Evolutionary conservation across 2,797 vertebrate genomes (phyloP).

Genomic region (Halcyon badia): DNA sequence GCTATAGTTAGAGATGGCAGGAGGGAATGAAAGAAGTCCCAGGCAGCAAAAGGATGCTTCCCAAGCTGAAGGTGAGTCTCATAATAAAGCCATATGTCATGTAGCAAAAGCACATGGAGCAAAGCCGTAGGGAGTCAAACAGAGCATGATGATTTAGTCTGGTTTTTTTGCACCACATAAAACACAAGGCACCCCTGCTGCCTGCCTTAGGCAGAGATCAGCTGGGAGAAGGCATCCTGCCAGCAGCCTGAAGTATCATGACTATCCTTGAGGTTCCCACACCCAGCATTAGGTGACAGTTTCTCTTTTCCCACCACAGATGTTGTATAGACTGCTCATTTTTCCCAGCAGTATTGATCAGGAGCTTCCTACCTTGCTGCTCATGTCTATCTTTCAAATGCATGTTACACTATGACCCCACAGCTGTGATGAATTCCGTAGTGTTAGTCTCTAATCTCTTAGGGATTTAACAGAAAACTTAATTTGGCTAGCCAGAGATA

Average conservation of each 20-base stretch:
- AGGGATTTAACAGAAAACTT: not conserved
- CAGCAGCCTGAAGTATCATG: not conserved
- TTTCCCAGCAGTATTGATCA: not conserved
- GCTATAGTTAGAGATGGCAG: not conserved
- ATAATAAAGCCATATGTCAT: not conserved
- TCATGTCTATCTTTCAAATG: not conserved
- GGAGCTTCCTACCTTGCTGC: not conserved
- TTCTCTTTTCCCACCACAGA: not conserved
- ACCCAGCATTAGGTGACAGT: not conserved
- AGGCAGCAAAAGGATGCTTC: conserved; percentile 3
- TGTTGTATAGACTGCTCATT: not conserved
- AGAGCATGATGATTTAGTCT: not conserved
- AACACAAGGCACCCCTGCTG: not conserved
- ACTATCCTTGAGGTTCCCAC: not conserved
- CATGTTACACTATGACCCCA: not conserved
- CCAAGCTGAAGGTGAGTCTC: not conserved
- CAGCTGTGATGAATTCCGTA: conserved; percentile 31
- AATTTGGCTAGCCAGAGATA: not conserved
- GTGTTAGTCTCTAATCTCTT: not conserved
- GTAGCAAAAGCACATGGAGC: not conserved
- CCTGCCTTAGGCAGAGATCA: not conserved
- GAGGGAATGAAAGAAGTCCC: not conserved
- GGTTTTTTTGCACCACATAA: not conserved
- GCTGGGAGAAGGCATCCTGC: not conserved
- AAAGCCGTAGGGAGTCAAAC: not conserved